Conservation (phyloP, 2,797 vertebrate species). For the Sebastes steindachneri region DNA sequence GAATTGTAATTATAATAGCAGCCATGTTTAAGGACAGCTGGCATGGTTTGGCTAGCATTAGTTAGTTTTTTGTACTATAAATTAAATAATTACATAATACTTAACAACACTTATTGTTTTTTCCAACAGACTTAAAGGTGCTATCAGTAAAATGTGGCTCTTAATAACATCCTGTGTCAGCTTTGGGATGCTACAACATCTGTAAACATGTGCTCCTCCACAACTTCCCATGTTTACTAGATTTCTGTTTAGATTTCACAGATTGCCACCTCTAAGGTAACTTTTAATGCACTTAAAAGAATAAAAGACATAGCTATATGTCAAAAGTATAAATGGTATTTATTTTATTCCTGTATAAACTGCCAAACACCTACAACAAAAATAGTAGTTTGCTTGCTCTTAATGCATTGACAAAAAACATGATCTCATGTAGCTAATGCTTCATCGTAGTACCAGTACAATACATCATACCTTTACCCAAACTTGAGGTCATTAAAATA, state of each 20-base stretch:
- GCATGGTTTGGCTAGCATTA: neutral
- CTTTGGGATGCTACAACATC: neutral
- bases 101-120: neutral
- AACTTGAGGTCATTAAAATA: neutral
- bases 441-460: neutral
- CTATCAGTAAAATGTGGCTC: neutral
- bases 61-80: neutral
- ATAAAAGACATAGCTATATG: no score
- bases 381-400: neutral
- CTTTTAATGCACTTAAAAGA: no score
- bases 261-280: no score
- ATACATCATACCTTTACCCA: neutral
- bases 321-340: no score
- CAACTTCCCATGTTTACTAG: no score
- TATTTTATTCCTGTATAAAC: neutral
- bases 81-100: neutral
- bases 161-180: neutral
- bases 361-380: no score
- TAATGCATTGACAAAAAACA: neutral
- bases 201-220: neutral
- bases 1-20: neutral
- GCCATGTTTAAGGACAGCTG: neutral
- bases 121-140: neutral
- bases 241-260: neutral
- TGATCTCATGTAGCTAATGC: neutral